phyloP scores from a whole-genome alignment of 1,140 invertebrate species.

The Aphis gossypii region DNA sequence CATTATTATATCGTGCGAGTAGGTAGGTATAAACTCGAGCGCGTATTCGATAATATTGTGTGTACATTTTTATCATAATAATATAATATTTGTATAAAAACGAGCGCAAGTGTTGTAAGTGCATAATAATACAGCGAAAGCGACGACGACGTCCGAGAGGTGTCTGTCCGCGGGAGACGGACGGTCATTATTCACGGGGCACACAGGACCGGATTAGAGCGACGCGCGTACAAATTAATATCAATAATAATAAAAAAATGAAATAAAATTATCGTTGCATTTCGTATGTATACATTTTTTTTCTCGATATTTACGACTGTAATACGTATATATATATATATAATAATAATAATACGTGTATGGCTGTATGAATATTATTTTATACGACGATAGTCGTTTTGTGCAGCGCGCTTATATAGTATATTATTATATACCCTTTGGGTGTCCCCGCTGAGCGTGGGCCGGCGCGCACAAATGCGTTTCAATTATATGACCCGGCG shows the following conservation, averaged over 20 bases:
- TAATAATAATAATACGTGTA: background rate
- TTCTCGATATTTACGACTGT: constrained; percentile 25
- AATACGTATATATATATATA: background rate
- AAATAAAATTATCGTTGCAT: background rate
- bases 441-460: constrained; percentile 55
- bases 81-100: background rate
- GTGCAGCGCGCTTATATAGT: background rate
- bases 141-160: background rate
- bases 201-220: background rate
- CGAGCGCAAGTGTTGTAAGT: background rate
- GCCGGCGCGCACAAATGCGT: constrained; percentile 34
- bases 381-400: constrained; percentile 20
- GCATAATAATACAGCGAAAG: background rate
- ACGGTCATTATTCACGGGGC: constrained; percentile 1
- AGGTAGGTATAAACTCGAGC: background rate
- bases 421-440: constrained; percentile 33
- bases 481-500: constrained; percentile 53
- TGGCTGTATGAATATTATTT: constrained; percentile 14
- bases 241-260: background rate
- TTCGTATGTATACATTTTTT: background rate
- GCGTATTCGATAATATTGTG: background rate
- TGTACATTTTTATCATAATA: background rate
- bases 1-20: background rate
- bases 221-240: background rate
- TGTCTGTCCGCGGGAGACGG: background rate